Percentiles rank a stretch among this genome's conserved stretches.
These are phyloP conservation scores for Trachelus tabidus DNA, from an alignment of 2,888 invertebrate species.

Conservation along the genomic window DNA sequence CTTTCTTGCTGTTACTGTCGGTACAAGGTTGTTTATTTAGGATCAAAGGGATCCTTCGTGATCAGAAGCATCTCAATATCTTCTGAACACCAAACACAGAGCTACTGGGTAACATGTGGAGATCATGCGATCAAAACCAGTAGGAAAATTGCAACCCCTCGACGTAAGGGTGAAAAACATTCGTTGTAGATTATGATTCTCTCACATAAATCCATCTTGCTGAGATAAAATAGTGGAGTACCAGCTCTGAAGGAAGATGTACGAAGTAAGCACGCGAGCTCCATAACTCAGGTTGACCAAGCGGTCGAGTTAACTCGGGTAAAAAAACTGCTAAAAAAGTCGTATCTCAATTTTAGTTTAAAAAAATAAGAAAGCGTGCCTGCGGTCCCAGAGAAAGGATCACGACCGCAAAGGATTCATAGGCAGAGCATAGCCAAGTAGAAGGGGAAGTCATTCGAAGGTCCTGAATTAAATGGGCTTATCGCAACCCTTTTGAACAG, in stretches of 20 bases:
- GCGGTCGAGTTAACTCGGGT: not conserved
- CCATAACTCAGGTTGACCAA: slow-evolving; percentile 41
- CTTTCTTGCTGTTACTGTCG: not conserved
- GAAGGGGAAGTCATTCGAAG: slow-evolving; percentile 19
- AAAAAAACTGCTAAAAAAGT: not conserved
- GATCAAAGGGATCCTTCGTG: not conserved
- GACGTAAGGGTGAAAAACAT: not conserved
- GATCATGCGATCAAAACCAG: not conserved
- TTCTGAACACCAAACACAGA: not conserved
- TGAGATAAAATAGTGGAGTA: slow-evolving; percentile 30
- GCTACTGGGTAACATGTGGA: not conserved
- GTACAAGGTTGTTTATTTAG: not conserved
- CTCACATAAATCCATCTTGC: slow-evolving; percentile 49
- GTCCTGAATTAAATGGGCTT: slow-evolving; percentile 44
- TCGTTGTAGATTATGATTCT: slow-evolving; percentile 35
- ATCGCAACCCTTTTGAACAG: slow-evolving; percentile 42
- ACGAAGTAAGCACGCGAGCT: slow-evolving; percentile 31
- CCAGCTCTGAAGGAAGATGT: not conserved
- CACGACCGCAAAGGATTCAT: slow-evolving; percentile 21
- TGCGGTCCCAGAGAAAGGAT: slow-evolving; percentile 8
- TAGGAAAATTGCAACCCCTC: not conserved
- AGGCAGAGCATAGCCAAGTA: slow-evolving; percentile 8
- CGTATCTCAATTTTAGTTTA: slow-evolving; percentile 41
- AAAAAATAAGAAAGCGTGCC: slow-evolving; percentile 2
- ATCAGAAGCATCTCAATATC: not conserved